Conservation (phyloP, 2,113 vertebrate genomes). For the Sinosuthora webbiana region DNA sequence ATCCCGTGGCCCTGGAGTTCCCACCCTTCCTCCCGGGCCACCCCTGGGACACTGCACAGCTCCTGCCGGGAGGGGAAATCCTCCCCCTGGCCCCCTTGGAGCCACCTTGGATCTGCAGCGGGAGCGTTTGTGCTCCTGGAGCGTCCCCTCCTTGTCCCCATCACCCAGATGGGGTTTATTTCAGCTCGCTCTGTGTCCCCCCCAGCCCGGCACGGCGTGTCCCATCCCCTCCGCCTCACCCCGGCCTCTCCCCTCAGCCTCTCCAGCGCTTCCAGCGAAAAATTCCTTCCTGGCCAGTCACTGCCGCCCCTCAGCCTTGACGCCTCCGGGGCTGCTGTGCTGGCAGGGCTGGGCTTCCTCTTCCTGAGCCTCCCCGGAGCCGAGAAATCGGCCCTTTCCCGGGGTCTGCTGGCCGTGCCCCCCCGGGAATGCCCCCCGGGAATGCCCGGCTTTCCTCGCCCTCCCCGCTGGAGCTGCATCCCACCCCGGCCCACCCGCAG, state of each 20-base stretch:
- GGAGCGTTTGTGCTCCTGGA: neutral
- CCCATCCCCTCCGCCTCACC: neutral
- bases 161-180: accelerated
- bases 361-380: neutral
- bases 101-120: neutral
- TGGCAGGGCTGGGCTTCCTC: conserved; percentile 23
- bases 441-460: too few species aligned
- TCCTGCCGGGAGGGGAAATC: neutral
- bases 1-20: neutral
- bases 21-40: conserved; percentile 31
- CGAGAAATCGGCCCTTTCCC: accelerated
- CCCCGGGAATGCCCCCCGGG: neutral
- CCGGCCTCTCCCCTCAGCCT: conserved; percentile 17
- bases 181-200: accelerated
- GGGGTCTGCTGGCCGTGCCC: neutral
- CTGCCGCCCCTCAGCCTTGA: neutral
- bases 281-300: conserved; percentile 49
- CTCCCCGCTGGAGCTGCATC: neutral
- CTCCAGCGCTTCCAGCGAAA: conserved; percentile 16
- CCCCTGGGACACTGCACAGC: neutral
- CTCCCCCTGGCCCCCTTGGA: neutral
- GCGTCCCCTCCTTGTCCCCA: neutral
- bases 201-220: neutral
- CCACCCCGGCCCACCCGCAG: accelerated
- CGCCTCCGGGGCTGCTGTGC: neutral